Base-by-base conservation (phyloP, 1,140 invertebrate species). In the Psilanteris sp. region DNA sequence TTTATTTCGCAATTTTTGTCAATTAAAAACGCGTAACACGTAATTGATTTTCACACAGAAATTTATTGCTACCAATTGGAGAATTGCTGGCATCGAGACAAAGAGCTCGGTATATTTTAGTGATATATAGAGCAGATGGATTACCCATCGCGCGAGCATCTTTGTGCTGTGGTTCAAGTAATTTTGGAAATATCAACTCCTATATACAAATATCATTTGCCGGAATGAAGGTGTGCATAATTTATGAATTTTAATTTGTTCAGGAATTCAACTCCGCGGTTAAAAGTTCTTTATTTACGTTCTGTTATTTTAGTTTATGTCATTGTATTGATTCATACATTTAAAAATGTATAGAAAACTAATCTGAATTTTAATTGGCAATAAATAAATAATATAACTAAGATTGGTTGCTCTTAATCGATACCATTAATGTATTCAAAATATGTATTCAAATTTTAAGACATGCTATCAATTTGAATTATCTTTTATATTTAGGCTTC, bases 21-120 rank as follows among this genome's bases (percentile, higher is more conserved):
- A 29, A 44, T 54, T 48, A 41, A 37, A 37, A 29, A 6, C 13
- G 20, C 6, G 43, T 72, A 32, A 64, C 34, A 24, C 24, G 37
- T 54, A 78, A 68, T 66, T 66, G 41, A 78, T 74, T 78, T 55
- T n/a, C 34, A 59, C 44, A 26, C 75, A 95, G 94, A 48, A 95
- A 95, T 82, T 86, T 95, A 22, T 83, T 95, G 16, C 85, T 94
- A 29, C 92, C 93, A 0, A 89, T 91, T 13, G 92, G 91, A 1
- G 90, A 91, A 89, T 89, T 29, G 89, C 90, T 34, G 83, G 87
- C 16, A 88, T 92, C 83, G 67, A 78, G 92, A 67, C 92, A 92
- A 82, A 87, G 89, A 70, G 93, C 92, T 2, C 87, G 88, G 48
- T 93, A 92, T 79, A 88, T 91, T 59, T 90, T 94, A 15, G 87